These are phyloP conservation scores for Eulemur rufifrons DNA, from an alignment of 2,113 vertebrate genomes.

Conservation along the genomic window DNA sequence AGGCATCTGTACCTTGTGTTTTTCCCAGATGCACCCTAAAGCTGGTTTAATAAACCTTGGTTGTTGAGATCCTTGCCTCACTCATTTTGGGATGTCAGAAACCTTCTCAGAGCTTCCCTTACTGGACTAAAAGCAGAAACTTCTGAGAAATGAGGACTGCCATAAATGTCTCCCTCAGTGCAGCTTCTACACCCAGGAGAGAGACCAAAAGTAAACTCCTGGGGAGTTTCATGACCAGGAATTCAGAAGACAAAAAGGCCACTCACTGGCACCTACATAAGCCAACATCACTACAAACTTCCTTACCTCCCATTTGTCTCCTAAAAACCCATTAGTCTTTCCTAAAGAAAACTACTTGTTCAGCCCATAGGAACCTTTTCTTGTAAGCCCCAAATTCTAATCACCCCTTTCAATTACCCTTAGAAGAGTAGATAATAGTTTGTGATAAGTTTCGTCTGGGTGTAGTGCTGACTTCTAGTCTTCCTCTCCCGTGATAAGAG, in stretches of 20 bases:
- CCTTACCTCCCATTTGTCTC: background rate
- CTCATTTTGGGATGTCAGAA: background rate
- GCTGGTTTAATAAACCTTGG: too few relatives aligned
- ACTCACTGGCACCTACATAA: background rate
- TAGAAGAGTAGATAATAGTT: background rate
- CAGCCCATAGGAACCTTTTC: background rate
- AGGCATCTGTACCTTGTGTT: too few relatives aligned
- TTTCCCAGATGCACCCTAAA: too few relatives aligned
- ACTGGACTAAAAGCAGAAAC: background rate
- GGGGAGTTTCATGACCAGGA: background rate
- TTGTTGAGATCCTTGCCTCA: too few relatives aligned
- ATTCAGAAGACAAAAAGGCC: background rate
- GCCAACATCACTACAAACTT: background rate
- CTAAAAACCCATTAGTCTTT: background rate
- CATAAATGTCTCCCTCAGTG: background rate
- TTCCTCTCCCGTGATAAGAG: background rate
- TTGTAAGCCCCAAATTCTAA: background rate
- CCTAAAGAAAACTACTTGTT: background rate
- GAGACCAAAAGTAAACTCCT: background rate
- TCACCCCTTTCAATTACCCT: background rate
- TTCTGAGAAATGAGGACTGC: background rate
- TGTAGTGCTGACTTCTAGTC: background rate
- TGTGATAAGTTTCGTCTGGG: background rate
- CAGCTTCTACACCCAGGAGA: background rate
- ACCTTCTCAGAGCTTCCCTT: background rate